Base-by-base conservation (phyloP, 2,797 vertebrate genomes). In the Gouania willdenowi region DNA sequence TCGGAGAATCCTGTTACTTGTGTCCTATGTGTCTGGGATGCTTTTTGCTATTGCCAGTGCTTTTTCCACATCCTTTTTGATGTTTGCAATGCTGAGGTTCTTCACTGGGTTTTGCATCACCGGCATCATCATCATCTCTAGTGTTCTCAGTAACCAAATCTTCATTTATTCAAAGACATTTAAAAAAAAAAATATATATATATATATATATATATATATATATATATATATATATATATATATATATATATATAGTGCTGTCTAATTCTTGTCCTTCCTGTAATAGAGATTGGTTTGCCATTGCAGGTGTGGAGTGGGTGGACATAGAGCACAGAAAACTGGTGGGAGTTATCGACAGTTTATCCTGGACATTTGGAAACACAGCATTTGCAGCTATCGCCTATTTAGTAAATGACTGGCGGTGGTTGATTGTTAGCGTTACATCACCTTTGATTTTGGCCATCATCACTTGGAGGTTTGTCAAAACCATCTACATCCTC, bases 381-480 rank as follows among this genome's bases (percentile, higher is more conserved):
- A 36, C 25, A 7, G 3, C 0, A 5, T 62, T 83, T 31, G 16
- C 84, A 4, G 52, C 14, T 1, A 80, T 88, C 21, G 87, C 77
- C 2, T 90, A 88, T 44, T 43, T 80, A 5, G 71, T 84, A 47
- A 84, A 18, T 13, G 86, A 87, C 22, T 90, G 88, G 88, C 59
- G 83, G 15, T 59, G 48, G 71, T 59, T 90, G 6, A 63, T 46
- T 5, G 4, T 89, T 5, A 33, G 26, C 1, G 66, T 88, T 22
- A 91, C 89, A 2, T 81, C 77, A 13, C 94, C 94, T 6, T 81
- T 92, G 6, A 62, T 48, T 12, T 41, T 88, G 47, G 88, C 85
- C 62, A 75, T 93, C 17, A 1, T 91, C 60, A 87, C 79, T 27
- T 84, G 92, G 82, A 88, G 92, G 93, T 95, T 79, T 0, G 39